A percentile compares a stretch with the other conserved stretches of the same genome.
Conservation (phyloP, 1,140 invertebrate species). For the Drosophila littoralis region DNA sequence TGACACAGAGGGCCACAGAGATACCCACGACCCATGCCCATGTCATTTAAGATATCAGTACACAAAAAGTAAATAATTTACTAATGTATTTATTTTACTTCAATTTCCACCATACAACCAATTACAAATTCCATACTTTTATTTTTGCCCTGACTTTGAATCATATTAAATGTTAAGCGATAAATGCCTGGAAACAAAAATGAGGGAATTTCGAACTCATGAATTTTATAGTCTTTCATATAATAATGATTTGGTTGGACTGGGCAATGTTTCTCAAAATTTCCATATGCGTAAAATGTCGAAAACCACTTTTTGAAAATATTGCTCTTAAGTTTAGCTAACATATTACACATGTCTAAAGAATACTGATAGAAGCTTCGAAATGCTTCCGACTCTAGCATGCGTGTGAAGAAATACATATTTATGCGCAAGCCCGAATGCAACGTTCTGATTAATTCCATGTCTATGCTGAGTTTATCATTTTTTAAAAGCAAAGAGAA, state of each 20-base stretch:
- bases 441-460: constrained; percentile 30
- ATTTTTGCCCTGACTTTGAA: not conserved
- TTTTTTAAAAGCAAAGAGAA: constrained; percentile 17
- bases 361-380: constrained; percentile 40
- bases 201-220: constrained; percentile 2
- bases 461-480: constrained; percentile 24
- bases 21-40: not conserved
- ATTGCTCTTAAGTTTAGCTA: constrained; percentile 23
- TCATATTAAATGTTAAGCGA: constrained; percentile 27
- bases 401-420: constrained; percentile 41
- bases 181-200: constrained; percentile 29
- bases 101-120: constrained; percentile 17
- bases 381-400: constrained; percentile 20
- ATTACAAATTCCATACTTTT: constrained; percentile 21
- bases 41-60: too few relatives aligned
- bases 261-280: constrained; percentile 33
- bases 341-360: constrained; percentile 49
- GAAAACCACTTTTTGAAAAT: constrained; percentile 53
- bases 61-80: too few relatives aligned
- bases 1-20: too few relatives aligned
- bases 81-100: constrained; percentile 23
- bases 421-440: constrained; percentile 25
- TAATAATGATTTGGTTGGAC: constrained; percentile 28
- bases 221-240: constrained; percentile 18
- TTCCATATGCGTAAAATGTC: constrained; percentile 25